Percentiles rank a stretch among this genome's conserved stretches.
Evolutionary conservation across 2,113 vertebrate genomes (phyloP).

Genomic region (Hystrix brachyura): DNA sequence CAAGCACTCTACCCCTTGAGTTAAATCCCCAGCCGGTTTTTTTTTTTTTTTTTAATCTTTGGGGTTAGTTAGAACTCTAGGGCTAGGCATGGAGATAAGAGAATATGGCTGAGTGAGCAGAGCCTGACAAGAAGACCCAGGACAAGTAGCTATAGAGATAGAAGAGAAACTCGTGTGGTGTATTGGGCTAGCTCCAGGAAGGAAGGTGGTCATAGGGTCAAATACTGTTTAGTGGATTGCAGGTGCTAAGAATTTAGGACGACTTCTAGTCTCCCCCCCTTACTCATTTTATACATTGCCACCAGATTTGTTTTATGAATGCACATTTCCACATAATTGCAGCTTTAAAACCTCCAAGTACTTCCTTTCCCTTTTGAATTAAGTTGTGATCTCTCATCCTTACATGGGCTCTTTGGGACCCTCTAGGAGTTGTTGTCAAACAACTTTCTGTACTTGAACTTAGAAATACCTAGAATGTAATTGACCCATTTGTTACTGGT

Average conservation of each 20-base stretch:
- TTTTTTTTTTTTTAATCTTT: not conserved
- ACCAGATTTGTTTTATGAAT: slow-evolving; percentile 46
- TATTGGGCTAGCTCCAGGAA: not conserved
- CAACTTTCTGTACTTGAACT: not conserved
- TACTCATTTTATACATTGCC: not conserved
- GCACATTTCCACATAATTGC: not conserved
- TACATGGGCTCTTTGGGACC: not conserved
- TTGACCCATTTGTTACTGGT: not conserved
- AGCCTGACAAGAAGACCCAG: not conserved
- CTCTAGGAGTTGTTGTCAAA: not conserved
- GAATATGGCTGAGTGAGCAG: not conserved
- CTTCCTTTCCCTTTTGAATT: not conserved
- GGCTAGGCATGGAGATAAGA: not conserved
- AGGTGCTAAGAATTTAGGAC: not conserved
- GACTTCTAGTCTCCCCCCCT: not conserved
- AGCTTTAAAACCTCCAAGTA: not conserved
- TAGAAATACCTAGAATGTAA: not conserved
- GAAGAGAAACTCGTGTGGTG: not conserved
- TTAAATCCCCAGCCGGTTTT: too few relatives aligned
- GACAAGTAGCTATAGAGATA: not conserved
- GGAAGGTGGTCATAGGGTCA: not conserved
- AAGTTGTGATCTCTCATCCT: not conserved
- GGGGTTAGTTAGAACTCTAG: not conserved
- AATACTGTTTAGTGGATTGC: not conserved
- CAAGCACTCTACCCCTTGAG: too few relatives aligned